These are phyloP conservation scores for Eupsittula cactorum DNA, from an alignment of 2,113 vertebrate species.

Conservation along the genomic window DNA sequence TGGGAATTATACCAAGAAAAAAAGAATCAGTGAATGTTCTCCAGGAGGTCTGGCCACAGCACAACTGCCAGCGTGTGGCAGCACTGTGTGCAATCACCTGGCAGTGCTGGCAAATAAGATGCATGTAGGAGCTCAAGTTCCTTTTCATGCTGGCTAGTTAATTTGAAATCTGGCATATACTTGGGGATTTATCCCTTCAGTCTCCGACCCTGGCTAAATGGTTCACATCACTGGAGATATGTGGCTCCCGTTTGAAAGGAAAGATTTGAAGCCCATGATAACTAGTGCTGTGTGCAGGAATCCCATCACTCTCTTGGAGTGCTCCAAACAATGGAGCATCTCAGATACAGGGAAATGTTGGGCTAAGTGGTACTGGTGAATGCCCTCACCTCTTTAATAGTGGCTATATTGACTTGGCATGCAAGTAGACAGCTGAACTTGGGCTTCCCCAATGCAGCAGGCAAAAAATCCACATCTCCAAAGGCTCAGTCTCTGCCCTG, in stretches of 20 bases:
- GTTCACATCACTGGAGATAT: background rate
- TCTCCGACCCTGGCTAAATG: background rate
- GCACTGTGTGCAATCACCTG: background rate
- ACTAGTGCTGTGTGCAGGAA: background rate
- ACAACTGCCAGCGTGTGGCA: accelerated
- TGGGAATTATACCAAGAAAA: background rate
- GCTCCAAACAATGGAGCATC: background rate
- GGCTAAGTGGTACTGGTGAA: background rate
- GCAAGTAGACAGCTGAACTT: background rate
- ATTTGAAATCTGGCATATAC: background rate
- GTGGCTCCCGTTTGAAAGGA: background rate
- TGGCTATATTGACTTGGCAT: background rate
- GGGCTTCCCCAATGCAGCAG: background rate
- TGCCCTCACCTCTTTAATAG: background rate
- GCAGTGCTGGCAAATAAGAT: accelerated
- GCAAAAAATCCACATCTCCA: background rate
- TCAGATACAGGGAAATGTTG: background rate
- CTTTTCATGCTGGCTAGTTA: background rate
- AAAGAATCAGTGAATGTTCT: background rate
- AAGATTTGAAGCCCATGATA: background rate
- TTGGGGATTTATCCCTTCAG: background rate
- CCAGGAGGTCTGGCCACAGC: background rate
- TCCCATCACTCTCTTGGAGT: background rate
- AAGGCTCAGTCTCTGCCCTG: background rate
- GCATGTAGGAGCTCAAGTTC: background rate